phyloP scores from a whole-genome alignment of 2,113 vertebrate genomes.

The Saccopteryx leptura region DNA sequence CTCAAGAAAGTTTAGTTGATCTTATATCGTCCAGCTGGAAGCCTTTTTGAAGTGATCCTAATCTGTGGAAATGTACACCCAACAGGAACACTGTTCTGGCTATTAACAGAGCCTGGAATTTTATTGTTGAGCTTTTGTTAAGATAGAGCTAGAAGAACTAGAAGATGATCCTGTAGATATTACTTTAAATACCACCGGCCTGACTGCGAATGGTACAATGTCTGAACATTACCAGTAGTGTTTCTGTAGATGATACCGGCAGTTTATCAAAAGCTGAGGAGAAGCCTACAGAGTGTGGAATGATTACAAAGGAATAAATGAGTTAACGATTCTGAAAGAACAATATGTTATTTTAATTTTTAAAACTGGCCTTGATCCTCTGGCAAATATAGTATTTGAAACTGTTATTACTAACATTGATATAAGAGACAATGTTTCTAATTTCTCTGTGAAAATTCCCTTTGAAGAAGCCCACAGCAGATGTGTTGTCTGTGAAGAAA shows the following conservation, averaged over 20 bases:
- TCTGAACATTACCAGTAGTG: slow-evolving; percentile 91
- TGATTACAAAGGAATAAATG: slow-evolving; percentile 91
- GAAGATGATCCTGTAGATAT: slow-evolving; percentile 86
- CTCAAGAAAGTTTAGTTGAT: slow-evolving; percentile 79
- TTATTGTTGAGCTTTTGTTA: slow-evolving; percentile 92
- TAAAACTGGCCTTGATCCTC: slow-evolving; percentile 90
- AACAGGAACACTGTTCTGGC: slow-evolving; percentile 90
- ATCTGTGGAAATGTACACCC: slow-evolving; percentile 90
- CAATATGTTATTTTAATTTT: slow-evolving; percentile 95
- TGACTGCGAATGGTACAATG: slow-evolving; percentile 93
- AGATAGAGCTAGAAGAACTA: slow-evolving; percentile 90
- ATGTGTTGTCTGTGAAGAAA: slow-evolving; percentile 90
- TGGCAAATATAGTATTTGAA: slow-evolving; percentile 92
- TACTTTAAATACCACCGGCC: slow-evolving; percentile 88
- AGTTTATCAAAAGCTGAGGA: slow-evolving; percentile 90
- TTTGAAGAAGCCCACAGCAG: slow-evolving; percentile 93
- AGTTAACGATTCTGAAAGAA: slow-evolving; percentile 91
- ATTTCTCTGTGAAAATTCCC: slow-evolving; percentile 93
- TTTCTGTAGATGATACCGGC: slow-evolving; percentile 91
- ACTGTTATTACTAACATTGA: slow-evolving; percentile 92
- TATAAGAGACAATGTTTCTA: slow-evolving; percentile 87
- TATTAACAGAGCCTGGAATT: slow-evolving; percentile 93
- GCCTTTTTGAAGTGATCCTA: slow-evolving; percentile 89
- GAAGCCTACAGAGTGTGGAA: slow-evolving; percentile 92
- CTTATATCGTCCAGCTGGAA: slow-evolving; percentile 71